Conservation (phyloP, 2,888 invertebrate genomes). For the Scelioninae gen. 2 region DNA sequence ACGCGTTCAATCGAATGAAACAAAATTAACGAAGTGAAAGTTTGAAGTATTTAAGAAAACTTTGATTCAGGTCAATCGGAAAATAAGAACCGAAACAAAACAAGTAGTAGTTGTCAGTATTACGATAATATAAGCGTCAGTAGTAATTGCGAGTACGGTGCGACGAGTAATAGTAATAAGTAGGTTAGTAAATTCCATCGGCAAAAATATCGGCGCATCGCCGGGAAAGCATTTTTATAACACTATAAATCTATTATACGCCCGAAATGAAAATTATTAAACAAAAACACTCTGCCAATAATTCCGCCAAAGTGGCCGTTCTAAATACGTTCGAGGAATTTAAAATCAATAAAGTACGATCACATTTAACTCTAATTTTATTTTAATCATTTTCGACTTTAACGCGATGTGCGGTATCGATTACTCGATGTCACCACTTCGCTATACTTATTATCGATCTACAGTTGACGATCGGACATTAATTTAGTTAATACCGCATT, state of each 20-base stretch:
- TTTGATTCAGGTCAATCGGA: slow-evolving; percentile 6
- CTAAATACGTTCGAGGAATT: slow-evolving; percentile 2
- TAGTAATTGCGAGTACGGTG: slow-evolving; percentile 48
- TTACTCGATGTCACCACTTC: slow-evolving; percentile 1
- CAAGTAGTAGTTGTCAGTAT: slow-evolving; percentile 36
- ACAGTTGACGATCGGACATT: too few relatives aligned
- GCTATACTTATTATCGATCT: slow-evolving; percentile 7
- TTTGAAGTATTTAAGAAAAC: slow-evolving; percentile 11
- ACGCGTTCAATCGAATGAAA: too few relatives aligned
- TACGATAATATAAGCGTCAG: slow-evolving; percentile 49
- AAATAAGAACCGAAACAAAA: slow-evolving; percentile 16
- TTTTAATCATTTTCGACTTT: slow-evolving; percentile 18
- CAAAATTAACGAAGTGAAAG: slow-evolving; percentile 10
- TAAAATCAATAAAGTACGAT: slow-evolving; percentile 22
- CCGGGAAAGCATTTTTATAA: slow-evolving; percentile 23
- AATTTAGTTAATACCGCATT: neutral
- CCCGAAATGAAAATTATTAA: slow-evolving; percentile 20
- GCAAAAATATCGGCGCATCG: slow-evolving; percentile 15
- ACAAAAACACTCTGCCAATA: slow-evolving; percentile 11
- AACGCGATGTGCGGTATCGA: slow-evolving; percentile 8
- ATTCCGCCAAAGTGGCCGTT: neutral
- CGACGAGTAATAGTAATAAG: slow-evolving; percentile 44
- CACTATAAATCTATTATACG: slow-evolving; percentile 9
- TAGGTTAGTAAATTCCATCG: slow-evolving; percentile 32
- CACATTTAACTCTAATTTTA: slow-evolving; percentile 12